Percentiles rank a stretch among this genome's conserved stretches.
phyloP scores from a whole-genome alignment of 2,797 vertebrate species.

The Clarias pachynema region DNA sequence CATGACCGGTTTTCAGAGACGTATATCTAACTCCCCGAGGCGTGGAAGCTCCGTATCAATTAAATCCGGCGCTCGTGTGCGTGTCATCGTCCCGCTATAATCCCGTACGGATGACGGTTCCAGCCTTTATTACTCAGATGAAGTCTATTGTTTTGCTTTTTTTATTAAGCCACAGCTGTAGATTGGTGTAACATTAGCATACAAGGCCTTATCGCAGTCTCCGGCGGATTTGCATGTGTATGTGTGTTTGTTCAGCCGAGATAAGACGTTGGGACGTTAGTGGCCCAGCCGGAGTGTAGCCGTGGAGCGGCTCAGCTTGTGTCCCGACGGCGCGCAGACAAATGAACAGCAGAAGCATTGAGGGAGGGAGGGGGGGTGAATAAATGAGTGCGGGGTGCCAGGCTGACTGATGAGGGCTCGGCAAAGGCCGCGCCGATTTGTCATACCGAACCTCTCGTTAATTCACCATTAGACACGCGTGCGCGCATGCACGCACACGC shows the following conservation, averaged over 20 bases:
- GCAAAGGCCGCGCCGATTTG: constrained; percentile 37
- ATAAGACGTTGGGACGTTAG: constrained; percentile 5
- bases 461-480: constrained; percentile 16
- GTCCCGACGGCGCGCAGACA: not conserved
- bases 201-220: not conserved
- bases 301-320: not conserved
- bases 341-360: constrained; percentile 31
- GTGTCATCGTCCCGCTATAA: not conserved
- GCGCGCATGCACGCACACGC: no score
- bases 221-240: constrained; percentile 41
- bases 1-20: constrained; percentile 34
- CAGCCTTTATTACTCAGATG: constrained; percentile 36
- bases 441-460: constrained; percentile 51
- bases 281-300: not conserved
- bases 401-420: constrained; percentile 39
- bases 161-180: not conserved
- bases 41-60: not conserved
- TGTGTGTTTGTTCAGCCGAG: not conserved
- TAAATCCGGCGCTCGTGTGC: not conserved
- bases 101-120: constrained; percentile 15
- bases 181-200: not conserved
- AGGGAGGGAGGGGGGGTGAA: not conserved
- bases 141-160: not conserved
- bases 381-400: constrained; percentile 26
- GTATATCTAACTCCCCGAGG: not conserved